Conservation (phyloP, 64 coral and sea anemone species). For the Astreopora myriophthalma region DNA sequence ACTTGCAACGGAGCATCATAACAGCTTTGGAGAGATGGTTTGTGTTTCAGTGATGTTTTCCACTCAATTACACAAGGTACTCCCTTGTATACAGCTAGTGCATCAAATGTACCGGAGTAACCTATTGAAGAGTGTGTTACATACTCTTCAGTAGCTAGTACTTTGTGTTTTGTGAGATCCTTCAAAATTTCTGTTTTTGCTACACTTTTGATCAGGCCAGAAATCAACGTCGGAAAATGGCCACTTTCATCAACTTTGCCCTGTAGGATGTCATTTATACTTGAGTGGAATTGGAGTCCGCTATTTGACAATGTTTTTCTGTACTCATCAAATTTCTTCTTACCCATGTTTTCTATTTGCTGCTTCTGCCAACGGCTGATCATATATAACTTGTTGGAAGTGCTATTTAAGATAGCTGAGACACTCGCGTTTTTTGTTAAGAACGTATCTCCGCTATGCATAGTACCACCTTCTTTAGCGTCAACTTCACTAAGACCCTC, state of each 20-base stretch:
- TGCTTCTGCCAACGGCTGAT: slow-evolving; percentile 85
- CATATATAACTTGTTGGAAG: slow-evolving; percentile 76
- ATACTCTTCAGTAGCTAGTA: slow-evolving; percentile 78
- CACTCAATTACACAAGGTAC: slow-evolving; percentile 92
- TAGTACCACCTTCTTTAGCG: background rate
- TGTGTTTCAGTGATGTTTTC: slow-evolving; percentile 88
- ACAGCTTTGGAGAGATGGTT: slow-evolving; percentile 65
- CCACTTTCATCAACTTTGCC: background rate
- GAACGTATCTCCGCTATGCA: slow-evolving; percentile 1
- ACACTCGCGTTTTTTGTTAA: slow-evolving; percentile 72
- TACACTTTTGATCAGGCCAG: slow-evolving; percentile 63
- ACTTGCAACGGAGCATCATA: slow-evolving; percentile 86
- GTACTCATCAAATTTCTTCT: slow-evolving; percentile 82
- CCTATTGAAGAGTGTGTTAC: slow-evolving; percentile 74
- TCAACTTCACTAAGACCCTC: background rate
- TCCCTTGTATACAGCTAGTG: slow-evolving; percentile 78
- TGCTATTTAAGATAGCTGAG: slow-evolving; percentile 66
- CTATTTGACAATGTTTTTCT: slow-evolving; percentile 61
- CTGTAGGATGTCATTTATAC: slow-evolving; percentile 58
- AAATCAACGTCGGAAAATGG: slow-evolving; percentile 20
- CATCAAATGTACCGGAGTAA: slow-evolving; percentile 84
- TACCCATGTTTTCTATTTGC: slow-evolving; percentile 83
- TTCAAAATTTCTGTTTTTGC: slow-evolving; percentile 15
- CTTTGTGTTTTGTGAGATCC: slow-evolving; percentile 11
- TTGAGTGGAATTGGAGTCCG: slow-evolving; percentile 82